These are phyloP conservation scores for Lordiphosa collinella DNA, from an alignment of 1,140 invertebrate genomes.

Conservation along the genomic window DNA sequence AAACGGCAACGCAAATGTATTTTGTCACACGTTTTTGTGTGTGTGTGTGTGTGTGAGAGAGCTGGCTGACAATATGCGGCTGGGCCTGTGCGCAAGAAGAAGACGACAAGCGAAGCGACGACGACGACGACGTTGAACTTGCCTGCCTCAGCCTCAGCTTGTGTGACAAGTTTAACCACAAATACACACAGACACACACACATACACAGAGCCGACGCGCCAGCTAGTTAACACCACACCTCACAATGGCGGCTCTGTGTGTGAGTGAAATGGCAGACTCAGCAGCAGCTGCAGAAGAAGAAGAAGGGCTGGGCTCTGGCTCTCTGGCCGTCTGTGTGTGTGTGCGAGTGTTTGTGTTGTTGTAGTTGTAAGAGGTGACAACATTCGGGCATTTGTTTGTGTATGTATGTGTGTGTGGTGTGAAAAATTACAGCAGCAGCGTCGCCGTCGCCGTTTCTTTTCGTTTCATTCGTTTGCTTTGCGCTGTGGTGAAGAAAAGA, in stretches of 20 bases:
- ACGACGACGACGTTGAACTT: conserved; percentile 25
- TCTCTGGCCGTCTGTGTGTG: too few relatives aligned
- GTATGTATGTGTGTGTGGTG: conserved; percentile 31
- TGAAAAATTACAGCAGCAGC: conserved; percentile 75
- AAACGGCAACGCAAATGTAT: conserved; percentile 75
- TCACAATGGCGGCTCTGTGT: conserved; percentile 63
- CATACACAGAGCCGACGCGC: conserved; percentile 43
- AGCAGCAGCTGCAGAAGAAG: conserved; percentile 1
- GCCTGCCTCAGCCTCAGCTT: conserved; percentile 58
- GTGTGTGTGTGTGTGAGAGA: conserved; percentile 29
- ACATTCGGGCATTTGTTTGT: conserved; percentile 45
- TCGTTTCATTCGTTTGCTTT: conserved; percentile 10
- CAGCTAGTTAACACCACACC: conserved; percentile 64
- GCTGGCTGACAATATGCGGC: conserved; percentile 56
- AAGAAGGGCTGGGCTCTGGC: neutral
- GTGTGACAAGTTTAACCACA: conserved; percentile 79
- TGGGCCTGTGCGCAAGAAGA: conserved; percentile 57
- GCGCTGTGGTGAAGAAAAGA: conserved; percentile 44
- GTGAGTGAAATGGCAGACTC: conserved; percentile 37
- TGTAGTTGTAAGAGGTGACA: conserved; percentile 56
- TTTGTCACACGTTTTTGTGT: conserved; percentile 66
- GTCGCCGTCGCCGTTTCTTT: conserved; percentile 25
- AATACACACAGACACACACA: conserved; percentile 48
- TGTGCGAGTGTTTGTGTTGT: conserved; percentile 1
- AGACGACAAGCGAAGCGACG: conserved; percentile 62